A percentile compares a stretch with the other conserved stretches of the same genome.
These are phyloP conservation scores for Goniozus legneri DNA, from an alignment of 1,140 invertebrate species.

Conservation along the genomic window DNA sequence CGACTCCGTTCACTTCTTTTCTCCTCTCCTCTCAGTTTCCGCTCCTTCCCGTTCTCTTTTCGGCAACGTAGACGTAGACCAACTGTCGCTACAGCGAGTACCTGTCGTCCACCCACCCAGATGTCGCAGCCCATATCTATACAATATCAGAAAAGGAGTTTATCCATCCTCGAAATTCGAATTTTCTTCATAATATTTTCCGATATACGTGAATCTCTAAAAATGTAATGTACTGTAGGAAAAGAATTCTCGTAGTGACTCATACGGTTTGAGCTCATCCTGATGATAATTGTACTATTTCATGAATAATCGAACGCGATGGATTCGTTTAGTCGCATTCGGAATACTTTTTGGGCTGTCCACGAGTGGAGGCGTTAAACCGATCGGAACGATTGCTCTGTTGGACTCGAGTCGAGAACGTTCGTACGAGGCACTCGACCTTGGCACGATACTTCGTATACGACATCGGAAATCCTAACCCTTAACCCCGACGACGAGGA, in stretches of 20 bases:
- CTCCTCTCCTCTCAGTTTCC: constrained; percentile 6
- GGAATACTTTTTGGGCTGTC: no score
- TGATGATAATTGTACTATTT: no score
- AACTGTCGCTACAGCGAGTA: constrained; percentile 29
- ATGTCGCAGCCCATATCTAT: constrained; percentile 18
- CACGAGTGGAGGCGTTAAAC: no score
- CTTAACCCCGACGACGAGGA: constrained; percentile 37
- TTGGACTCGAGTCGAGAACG: neutral
- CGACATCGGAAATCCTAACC: constrained; percentile 45
- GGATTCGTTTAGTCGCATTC: no score
- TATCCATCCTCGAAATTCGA: no score
- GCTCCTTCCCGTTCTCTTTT: constrained; percentile 1
- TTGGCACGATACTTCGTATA: constrained; percentile 37
- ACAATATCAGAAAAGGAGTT: no score
- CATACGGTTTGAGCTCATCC: no score
- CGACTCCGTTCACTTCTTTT: constrained; percentile 5
- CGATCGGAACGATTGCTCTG: neutral
- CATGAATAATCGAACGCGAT: no score
- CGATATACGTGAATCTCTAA: no score
- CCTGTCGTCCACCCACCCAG: constrained; percentile 18
- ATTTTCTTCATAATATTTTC: no score
- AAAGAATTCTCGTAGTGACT: no score
- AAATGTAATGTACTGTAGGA: no score
- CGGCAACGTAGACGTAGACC: constrained; percentile 18
- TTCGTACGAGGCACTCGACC: constrained; percentile 14